Base-by-base conservation (phyloP, 2,888 invertebrate species). In the Neelides folsomi region DNA sequence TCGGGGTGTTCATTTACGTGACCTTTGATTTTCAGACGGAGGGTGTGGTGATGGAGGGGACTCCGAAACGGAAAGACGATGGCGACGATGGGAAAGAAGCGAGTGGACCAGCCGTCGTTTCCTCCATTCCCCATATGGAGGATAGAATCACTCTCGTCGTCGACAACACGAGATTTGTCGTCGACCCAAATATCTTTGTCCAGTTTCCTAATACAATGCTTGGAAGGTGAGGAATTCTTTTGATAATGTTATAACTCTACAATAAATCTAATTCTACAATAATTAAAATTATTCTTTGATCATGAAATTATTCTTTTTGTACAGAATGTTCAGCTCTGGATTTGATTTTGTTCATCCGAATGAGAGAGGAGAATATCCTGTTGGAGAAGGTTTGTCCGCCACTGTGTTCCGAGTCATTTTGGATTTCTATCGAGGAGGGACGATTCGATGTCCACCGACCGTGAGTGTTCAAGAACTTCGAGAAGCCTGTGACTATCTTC, bases 151-250 rank as follows among this genome's bases (percentile, higher is more conserved):
- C 90, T 2, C 76, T 98, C 47, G 83, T 97, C n/a, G 97, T 98
- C 12, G 97, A 98, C 68, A 90, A 88, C 66, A 94, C 94, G 0
- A 76, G 92, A 59, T 93, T 93, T 70, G 83, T 95, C 43, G 83
- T 95, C 18, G 94, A 95, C 71, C 88, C 90, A 6, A 82, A 87
- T 1, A 77, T 95, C 57, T 89, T 98, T 67, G 85, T 87, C 9
- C 86, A 88, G 2, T 89, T 95, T 72, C 94, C 97, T 0, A 94
- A 97, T 69, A 98, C 98, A 0, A 95, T 98, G 95, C 75, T 99
- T 35, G 98, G 97, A n/a, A 72, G 77, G 77, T 76, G 65, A 54
- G 66, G 53, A 18, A 27, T 27, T 18, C n/a, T n/a, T n/a, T n/a
- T n/a, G n/a, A n/a, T n/a, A 40, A 40, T 12, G 18, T 44, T n/a